Percentiles rank a stretch among this genome's conserved stretches.
Conservation (phyloP, 2,797 vertebrate species). For the Eulemur mongoz region DNA sequence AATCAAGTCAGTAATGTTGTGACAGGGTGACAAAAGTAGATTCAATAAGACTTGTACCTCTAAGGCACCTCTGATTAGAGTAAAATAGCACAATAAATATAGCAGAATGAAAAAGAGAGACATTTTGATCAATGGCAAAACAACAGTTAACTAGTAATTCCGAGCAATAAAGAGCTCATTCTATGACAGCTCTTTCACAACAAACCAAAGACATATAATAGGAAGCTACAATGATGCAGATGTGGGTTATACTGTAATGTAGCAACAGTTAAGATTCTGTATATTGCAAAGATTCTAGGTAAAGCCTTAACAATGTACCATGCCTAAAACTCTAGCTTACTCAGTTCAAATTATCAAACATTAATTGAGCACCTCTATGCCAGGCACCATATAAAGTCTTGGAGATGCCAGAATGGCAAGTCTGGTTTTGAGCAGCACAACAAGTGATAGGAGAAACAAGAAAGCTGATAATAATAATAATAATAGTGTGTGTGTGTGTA, state of each 20-base stretch:
- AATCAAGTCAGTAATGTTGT: neutral
- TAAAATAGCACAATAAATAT: neutral
- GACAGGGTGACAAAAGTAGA: neutral
- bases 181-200: slow-evolving; percentile 59
- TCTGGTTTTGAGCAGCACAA: neutral
- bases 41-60: neutral
- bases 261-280: neutral
- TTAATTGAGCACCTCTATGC: neutral
- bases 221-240: neutral
- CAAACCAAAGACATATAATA: slow-evolving; percentile 50
- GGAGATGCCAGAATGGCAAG: neutral
- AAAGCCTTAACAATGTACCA: neutral
- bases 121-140: slow-evolving; percentile 57
- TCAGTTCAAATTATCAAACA: neutral
- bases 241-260: neutral
- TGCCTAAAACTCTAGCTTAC: neutral
- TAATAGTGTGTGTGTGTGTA: neutral
- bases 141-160: slow-evolving; percentile 52
- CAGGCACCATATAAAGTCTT: neutral
- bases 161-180: slow-evolving; percentile 38
- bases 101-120: neutral
- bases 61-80: neutral
- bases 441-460: neutral
- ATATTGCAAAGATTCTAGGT: neutral
- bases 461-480: neutral